Evolutionary conservation across 64 coral and sea anemone genomes (phyloP), one percentile per base, ranked within the genome.

Genomic region (Catalaphyllia jardinei): DNA sequence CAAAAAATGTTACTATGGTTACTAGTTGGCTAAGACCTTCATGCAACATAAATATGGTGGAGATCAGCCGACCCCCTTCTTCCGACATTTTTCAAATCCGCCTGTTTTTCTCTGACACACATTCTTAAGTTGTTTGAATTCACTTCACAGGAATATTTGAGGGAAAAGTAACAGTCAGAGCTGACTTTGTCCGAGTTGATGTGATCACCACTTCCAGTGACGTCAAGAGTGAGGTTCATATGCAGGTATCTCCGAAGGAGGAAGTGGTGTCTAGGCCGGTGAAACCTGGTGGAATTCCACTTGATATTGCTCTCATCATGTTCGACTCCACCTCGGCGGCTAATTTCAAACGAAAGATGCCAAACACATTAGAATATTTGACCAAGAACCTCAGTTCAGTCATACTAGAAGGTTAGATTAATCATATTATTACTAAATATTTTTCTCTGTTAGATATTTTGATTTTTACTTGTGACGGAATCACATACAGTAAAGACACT

Each of bases 271-370:
- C 74, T 31, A 75, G 86, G 39, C 49, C 25, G n/a, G 63, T 20
- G 17, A 72, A 79, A n/a, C 0, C 55, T 3, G 79, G 73, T 35
- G 74, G 77, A 31, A 42, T 93, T 79, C 84, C 75, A 29, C 74
- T 88, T 19, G 87, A 93, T 88, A 77, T 93, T 11, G 29, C 87
- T 2, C 67, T 93, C 9, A 67, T 93, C 27, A 76, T 57, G 49
- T 60, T 88, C 19, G 91, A 93, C 33, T 88, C 91, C 8, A 72
- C 86, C 24, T 93, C 91, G 4, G 60, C 38, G 18, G 62, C 85
- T 39, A 67, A 93, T 14, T 81, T 82, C 46, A 22, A 71, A 42
- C n/a, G 87, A 78, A 89, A 89, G 12, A 76, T 89, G 75, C 72
- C 51, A 10, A 76, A 78, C 52, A 89, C 87, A 24, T 28, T 61